phyloP scores from a whole-genome alignment of 2,113 vertebrate genomes.

The Perccottus glenii region DNA sequence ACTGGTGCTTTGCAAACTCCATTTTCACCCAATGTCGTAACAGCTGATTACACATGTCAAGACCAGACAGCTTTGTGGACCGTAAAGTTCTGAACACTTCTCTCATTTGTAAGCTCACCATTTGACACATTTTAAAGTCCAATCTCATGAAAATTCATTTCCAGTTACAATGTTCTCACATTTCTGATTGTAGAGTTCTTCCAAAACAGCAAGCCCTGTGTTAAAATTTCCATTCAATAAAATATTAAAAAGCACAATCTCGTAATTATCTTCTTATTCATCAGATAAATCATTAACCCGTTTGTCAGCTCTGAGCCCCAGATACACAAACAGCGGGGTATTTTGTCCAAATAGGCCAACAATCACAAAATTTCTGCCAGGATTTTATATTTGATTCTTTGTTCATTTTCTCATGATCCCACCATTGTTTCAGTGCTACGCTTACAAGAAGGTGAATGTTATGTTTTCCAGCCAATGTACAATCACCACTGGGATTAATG shows the following conservation, averaged over 20 bases:
- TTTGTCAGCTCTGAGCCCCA: neutral
- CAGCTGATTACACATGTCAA: slow-evolving; percentile 47
- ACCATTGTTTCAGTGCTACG: neutral
- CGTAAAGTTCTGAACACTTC: slow-evolving; percentile 9
- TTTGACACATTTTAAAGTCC: neutral
- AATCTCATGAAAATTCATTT: neutral
- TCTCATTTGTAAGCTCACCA: slow-evolving; percentile 16
- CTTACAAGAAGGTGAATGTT: neutral
- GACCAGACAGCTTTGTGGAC: slow-evolving; percentile 15
- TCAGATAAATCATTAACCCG: neutral
- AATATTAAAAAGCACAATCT: neutral
- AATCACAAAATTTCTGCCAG: neutral
- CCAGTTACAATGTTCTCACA: too few species aligned
- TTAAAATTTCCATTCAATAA: neutral
- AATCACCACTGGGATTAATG: neutral
- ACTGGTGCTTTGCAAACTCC: slow-evolving; percentile 43
- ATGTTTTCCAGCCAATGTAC: neutral
- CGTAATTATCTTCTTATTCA: neutral
- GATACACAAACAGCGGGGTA: too few species aligned
- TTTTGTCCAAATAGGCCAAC: too few species aligned
- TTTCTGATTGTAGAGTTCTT: neutral
- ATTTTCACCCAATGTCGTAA: slow-evolving; percentile 41
- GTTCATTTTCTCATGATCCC: neutral
- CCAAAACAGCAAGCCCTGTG: neutral
- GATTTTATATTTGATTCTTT: neutral